Evolutionary conservation across 2,113 vertebrate species (phyloP), one percentile per base, ranked within the genome.

Genomic region (Nothocercus nigrocapillus): DNA sequence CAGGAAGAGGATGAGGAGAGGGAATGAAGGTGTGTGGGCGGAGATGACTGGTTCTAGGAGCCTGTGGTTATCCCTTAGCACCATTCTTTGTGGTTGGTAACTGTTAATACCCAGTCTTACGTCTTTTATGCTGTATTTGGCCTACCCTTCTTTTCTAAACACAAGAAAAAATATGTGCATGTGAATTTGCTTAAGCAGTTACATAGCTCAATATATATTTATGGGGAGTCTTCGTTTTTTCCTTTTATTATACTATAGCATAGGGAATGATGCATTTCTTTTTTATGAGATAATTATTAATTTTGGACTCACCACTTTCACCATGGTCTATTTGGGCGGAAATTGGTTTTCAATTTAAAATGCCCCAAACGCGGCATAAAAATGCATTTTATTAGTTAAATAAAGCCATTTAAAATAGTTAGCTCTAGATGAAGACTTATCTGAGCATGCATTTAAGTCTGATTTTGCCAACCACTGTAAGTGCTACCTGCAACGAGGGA

Each of bases 281-380:
- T 77, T 91, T 91, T 77, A 85, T 59, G 74, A 87, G 62, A 47
- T 82, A n/a, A 66, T 92, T 86, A 94, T 94, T 95, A 92, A 93
- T 83, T 94, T 94, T 79, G 81, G 77, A 8, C 73, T 87, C 66
- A 4, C 42, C 45, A 61, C 1, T 1, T 72, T 11, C 78, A 69
- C 78, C 13, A 3, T 6, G 72, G 25, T 59, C 75, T 85, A 4
- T 91, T 95, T n/a, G 7, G 78, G 59, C 54, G 68, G 67, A 94
- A 97, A 96, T 67, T 40, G 32, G 38, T 68, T 94, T 95, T 84
- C 73, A 69, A 66, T 94, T 89, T 82, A 40, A 91, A 56, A 77
- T 2, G 14, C 70, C 81, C 40, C 13, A 82, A 95, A 95, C 3
- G 1, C 67, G 80, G 63, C 40, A 59, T 49, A 13, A 75, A 89